Evolutionary conservation across 2,888 invertebrate species (phyloP), one percentile per base, ranked within the genome.

Genomic region (Muscina levida): DNA sequence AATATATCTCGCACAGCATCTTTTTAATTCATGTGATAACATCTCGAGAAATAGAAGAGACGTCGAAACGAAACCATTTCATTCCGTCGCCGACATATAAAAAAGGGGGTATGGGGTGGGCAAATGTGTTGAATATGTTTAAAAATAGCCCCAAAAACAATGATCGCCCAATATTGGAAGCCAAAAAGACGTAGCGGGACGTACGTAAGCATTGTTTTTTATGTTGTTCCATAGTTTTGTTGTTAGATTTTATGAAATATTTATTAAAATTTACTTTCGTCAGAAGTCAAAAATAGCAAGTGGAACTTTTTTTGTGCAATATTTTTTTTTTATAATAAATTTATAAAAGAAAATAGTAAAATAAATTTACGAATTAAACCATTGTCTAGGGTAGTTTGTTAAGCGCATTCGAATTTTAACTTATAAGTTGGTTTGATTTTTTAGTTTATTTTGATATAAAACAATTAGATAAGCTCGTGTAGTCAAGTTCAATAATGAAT

Each of bases 181-280:
- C 39, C 10, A 11, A 22, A 15, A 13, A 31, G 31, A 5, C 31
- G 31, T 31, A 8, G 3, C 4, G 31, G 31, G 8, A 42, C 19
- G 26, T 65, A 72, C 72, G 72, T 72, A 62, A 72, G 72, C 65
- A 65, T 65, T 39, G 31, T 53, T 53, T 68, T 68, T 51, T 56
- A 68, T 68, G 68, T 24, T 68, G 53, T 8, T 2, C 53, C 5
- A 37, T 19, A 5, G 17, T 53, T 66, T 59, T 37, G 37, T 17
- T 42, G 22, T 62, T 62, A 31, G 19, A 6, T 42, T 68, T 39
- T 53, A 13, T 15, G 15, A 68, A 68, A 68, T 56, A 68, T 56
- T 68, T 68, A 56, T 68, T 68, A 42, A 39, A 22, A 62, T 62
- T 65, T 72, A 53, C 59, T 72, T 62, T 53, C 46, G 62, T 51